Evolutionary conservation across 1,140 invertebrate species (phyloP).

Genomic region (Cyrtorhinus lividipennis): DNA sequence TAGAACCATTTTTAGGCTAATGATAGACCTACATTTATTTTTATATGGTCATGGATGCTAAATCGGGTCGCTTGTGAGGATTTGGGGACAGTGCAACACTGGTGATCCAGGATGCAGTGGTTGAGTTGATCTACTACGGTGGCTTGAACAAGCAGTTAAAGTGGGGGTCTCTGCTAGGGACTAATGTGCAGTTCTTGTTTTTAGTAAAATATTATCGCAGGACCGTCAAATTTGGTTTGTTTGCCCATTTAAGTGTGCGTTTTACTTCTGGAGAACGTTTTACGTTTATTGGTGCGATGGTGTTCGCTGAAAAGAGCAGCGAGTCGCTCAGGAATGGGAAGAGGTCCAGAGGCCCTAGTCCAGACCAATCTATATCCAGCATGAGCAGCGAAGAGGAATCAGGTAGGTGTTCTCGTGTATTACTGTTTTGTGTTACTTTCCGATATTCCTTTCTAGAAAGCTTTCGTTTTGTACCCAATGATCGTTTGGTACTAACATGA

Average conservation of each 20-base stretch:
- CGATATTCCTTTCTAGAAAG: neutral
- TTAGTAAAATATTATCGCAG: too few relatives aligned
- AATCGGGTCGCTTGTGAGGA: too few relatives aligned
- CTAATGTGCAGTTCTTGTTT: too few relatives aligned
- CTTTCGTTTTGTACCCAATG: neutral
- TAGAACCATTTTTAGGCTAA: too few relatives aligned
- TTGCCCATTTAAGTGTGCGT: too few relatives aligned
- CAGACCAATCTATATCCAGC: slow-evolving; percentile 64
- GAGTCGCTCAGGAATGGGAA: slow-evolving; percentile 68
- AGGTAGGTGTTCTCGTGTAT: slow-evolving; percentile 16
- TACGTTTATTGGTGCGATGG: slow-evolving; percentile 44
- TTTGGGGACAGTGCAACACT: too few relatives aligned
- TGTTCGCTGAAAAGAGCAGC: slow-evolving; percentile 67
- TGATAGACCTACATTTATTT: too few relatives aligned
- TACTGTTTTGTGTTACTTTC: neutral
- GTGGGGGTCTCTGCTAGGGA: too few relatives aligned
- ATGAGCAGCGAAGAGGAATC: slow-evolving; percentile 60
- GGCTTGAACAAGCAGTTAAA: neutral
- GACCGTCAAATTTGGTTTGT: too few relatives aligned
- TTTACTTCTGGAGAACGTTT: too few relatives aligned
- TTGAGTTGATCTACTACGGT: neutral
- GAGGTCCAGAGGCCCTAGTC: slow-evolving; percentile 72
- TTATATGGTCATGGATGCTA: too few relatives aligned
- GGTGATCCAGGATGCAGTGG: neutral
- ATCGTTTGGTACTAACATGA: neutral